Conservation (phyloP, 2,113 vertebrate species). For the Pseudorhombus dupliciocellatus region DNA sequence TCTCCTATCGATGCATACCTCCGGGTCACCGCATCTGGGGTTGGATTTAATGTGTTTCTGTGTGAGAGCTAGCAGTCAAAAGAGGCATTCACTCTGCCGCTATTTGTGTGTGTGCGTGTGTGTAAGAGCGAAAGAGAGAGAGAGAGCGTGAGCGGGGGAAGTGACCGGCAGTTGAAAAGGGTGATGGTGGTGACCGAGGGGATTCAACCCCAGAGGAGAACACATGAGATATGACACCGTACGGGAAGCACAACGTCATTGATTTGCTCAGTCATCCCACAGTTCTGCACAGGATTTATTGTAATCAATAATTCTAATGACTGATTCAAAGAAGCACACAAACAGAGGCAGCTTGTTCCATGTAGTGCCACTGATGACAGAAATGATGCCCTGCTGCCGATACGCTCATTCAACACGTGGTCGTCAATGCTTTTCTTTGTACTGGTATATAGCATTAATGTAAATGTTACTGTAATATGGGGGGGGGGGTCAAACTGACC, state of each 20-base stretch:
- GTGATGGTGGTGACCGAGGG: constrained; percentile 20
- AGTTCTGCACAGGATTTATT: constrained; percentile 65
- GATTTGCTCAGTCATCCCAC: constrained; percentile 64
- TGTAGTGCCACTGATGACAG: constrained; percentile 31
- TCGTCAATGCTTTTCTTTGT: constrained; percentile 2
- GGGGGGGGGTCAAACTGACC: background rate
- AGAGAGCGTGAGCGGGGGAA: background rate
- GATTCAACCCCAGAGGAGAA: constrained; percentile 46
- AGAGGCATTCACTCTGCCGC: constrained; percentile 68
- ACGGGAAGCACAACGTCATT: constrained; percentile 79
- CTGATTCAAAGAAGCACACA: constrained; percentile 60
- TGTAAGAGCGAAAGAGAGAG: constrained; percentile 13
- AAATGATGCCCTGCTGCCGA: constrained; percentile 43
- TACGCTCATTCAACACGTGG: background rate
- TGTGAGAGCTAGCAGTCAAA: constrained; percentile 71
- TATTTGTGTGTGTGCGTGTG: constrained; percentile 41
- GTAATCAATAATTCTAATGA: constrained; percentile 72
- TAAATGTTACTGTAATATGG: background rate
- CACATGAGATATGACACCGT: constrained; percentile 70
- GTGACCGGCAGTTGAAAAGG: constrained; percentile 61
- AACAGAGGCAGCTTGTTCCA: constrained; percentile 51
- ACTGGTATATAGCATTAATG: constrained; percentile 7
- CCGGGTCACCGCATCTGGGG: constrained; percentile 71
- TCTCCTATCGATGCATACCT: constrained; percentile 66
- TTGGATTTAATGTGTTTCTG: constrained; percentile 68